Conservation (phyloP, 2,888 invertebrate species). For the Parasteatoda lunata region DNA sequence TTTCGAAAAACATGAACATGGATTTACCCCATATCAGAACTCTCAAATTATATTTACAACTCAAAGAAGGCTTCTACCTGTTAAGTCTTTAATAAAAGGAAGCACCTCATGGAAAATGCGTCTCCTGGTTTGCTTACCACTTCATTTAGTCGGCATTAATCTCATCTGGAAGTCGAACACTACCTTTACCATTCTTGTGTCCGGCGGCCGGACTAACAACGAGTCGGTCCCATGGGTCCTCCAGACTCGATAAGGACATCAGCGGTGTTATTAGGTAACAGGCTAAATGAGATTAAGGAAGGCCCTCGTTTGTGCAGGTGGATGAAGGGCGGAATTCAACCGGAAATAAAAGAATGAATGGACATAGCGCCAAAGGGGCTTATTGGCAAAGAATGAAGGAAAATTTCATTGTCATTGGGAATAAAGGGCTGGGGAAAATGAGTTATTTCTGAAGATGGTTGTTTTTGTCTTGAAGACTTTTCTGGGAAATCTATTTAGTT, state of each 20-base stretch:
- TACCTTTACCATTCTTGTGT: conserved; percentile 16
- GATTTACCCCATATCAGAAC: too few relatives aligned
- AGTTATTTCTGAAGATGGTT: too few relatives aligned
- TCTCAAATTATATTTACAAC: too few relatives aligned
- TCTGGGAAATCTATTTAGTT: too few relatives aligned
- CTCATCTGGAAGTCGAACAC: conserved; percentile 23
- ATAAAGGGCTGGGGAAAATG: too few relatives aligned
- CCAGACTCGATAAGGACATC: conserved; percentile 49
- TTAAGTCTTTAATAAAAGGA: too few relatives aligned
- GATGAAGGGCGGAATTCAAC: neutral
- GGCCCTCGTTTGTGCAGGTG: neutral
- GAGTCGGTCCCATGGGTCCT: conserved; percentile 7
- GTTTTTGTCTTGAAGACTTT: too few relatives aligned
- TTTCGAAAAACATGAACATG: too few relatives aligned
- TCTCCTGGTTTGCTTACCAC: conserved; percentile 41
- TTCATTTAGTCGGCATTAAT: conserved; percentile 56
- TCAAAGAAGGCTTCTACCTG: too few relatives aligned
- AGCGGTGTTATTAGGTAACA: conserved; percentile 54
- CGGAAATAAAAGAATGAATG: neutral
- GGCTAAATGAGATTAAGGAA: conserved; percentile 50
- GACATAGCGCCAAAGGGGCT: neutral
- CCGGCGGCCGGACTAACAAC: conserved; percentile 44
- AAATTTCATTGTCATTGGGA: neutral
- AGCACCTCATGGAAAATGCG: conserved; percentile 9
- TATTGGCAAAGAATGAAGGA: neutral